Percentiles rank a stretch among this genome's conserved stretches.
phyloP scores from a whole-genome alignment of 2,888 invertebrate species.

The Phalera bucephala region DNA sequence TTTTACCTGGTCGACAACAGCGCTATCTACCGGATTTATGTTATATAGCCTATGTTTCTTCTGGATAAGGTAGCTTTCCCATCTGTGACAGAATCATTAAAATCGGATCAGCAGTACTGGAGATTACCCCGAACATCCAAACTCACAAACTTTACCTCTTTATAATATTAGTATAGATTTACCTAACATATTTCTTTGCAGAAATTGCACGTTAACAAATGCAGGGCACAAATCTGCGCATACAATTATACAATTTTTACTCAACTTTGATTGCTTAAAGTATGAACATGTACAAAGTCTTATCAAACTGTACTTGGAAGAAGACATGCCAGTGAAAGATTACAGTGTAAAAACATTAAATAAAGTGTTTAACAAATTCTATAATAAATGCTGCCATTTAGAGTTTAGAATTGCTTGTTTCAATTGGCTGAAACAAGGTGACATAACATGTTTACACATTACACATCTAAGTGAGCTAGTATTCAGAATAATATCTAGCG shows the following conservation, averaged over 20 bases:
- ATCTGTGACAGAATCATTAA: too few species aligned
- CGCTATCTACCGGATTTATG: too few species aligned
- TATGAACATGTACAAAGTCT: conserved; percentile 54
- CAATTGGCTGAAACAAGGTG: conserved; percentile 54
- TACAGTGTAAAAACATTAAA: conserved; percentile 56
- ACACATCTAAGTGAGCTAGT: conserved; percentile 43
- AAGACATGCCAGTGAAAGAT: conserved; percentile 62
- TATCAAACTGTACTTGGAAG: conserved; percentile 65
- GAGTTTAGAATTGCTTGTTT: conserved; percentile 52
- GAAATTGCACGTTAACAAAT: conserved; percentile 52
- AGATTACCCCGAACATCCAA: too few species aligned
- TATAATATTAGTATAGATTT: too few species aligned
- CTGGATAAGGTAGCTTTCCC: too few species aligned
- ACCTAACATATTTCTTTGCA: conserved; percentile 51
- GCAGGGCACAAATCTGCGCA: conserved; percentile 55
- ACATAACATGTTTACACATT: conserved; percentile 34
- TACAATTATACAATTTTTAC: conserved; percentile 52
- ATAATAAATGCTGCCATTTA: conserved; percentile 54
- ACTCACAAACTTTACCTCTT: too few species aligned
- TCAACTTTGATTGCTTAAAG: conserved; percentile 47
- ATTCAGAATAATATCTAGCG: conserved; percentile 53
- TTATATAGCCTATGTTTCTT: too few species aligned
- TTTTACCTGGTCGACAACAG: too few species aligned
- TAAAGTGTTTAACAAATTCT: conserved; percentile 53
- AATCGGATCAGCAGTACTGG: too few species aligned